Evolutionary conservation across 2,113 vertebrate genomes (phyloP).

Genomic region (Dunckerocampus dactyliophorus): DNA sequence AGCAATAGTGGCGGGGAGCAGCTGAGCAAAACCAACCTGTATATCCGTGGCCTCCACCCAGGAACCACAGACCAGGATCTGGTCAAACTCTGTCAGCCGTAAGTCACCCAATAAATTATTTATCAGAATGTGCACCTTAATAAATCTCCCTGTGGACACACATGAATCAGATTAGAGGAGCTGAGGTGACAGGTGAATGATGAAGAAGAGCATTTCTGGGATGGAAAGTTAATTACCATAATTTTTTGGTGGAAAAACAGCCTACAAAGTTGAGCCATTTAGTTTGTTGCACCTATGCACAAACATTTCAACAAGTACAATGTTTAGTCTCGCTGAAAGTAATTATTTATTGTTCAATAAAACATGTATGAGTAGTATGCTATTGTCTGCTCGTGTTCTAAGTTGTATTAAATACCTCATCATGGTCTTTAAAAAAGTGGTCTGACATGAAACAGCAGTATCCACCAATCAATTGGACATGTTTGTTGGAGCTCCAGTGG

Average conservation of each 20-base stretch:
- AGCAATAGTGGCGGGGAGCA: constrained; percentile 75
- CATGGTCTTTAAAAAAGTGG: constrained; percentile 27
- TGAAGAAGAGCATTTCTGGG: constrained; percentile 22
- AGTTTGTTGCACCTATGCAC: constrained; percentile 42
- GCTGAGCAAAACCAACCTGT: constrained; percentile 92
- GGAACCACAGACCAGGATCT: constrained; percentile 93
- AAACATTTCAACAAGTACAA: constrained; percentile 54
- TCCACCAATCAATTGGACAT: constrained; percentile 42
- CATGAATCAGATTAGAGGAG: constrained; percentile 12
- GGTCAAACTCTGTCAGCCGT: constrained; percentile 91
- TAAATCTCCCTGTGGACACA: constrained; percentile 31
- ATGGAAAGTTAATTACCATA: constrained; percentile 8
- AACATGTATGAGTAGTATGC: constrained; percentile 5
- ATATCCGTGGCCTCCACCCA: constrained; percentile 89
- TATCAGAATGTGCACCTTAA: constrained; percentile 7
- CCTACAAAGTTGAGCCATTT: constrained; percentile 21
- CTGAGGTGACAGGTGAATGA: no score
- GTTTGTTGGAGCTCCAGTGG: constrained; percentile 50
- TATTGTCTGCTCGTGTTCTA: constrained; percentile 8
- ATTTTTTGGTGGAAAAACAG: constrained; percentile 49
- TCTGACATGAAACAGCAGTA: constrained; percentile 40
- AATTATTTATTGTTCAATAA: constrained; percentile 13
- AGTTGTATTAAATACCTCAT: constrained; percentile 22
- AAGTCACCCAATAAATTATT: constrained; percentile 61
- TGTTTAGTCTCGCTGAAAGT: constrained; percentile 40